Conservation (phyloP, 2,113 vertebrate genomes). For the Chionodraco myersi region DNA sequence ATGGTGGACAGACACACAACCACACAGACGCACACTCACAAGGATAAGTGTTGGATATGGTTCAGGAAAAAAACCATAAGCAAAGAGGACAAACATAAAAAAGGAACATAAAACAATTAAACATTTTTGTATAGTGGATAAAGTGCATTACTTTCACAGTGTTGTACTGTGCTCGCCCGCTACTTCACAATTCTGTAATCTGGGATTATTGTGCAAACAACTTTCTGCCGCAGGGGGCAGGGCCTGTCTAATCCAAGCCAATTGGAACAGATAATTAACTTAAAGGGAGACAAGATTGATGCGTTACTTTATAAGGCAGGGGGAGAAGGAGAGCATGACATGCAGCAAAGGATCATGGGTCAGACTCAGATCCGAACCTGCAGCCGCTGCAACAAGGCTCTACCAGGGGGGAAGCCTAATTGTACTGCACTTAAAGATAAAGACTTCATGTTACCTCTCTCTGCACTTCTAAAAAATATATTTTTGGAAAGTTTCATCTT, state of each 20-base stretch:
- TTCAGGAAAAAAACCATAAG: background rate
- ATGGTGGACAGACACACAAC: conserved; percentile 37
- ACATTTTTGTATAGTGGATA: background rate
- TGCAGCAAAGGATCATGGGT: too few relatives aligned
- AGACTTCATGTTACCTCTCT: too few relatives aligned
- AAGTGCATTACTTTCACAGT: background rate
- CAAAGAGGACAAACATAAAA: background rate
- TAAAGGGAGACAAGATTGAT: conserved; percentile 12
- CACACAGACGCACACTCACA: conserved; percentile 23
- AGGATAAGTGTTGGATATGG: background rate
- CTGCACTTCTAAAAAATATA: too few relatives aligned
- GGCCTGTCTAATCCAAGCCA: conserved; percentile 68
- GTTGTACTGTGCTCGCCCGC: background rate
- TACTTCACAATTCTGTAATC: conserved; percentile 69
- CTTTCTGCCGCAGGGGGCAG: conserved; percentile 33
- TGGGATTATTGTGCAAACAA: conserved; percentile 69
- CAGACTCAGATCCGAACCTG: too few relatives aligned
- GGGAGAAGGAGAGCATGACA: too few relatives aligned
- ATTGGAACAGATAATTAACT: conserved; percentile 19
- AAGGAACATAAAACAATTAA: background rate
- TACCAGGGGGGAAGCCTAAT: too few relatives aligned
- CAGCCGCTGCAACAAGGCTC: too few relatives aligned
- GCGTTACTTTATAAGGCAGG: conserved; percentile 1
- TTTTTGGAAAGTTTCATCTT: too few relatives aligned
- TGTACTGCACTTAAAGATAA: too few relatives aligned